Evolutionary conservation across 2,113 vertebrate genomes (phyloP).

Genomic region (Euleptes europaea): DNA sequence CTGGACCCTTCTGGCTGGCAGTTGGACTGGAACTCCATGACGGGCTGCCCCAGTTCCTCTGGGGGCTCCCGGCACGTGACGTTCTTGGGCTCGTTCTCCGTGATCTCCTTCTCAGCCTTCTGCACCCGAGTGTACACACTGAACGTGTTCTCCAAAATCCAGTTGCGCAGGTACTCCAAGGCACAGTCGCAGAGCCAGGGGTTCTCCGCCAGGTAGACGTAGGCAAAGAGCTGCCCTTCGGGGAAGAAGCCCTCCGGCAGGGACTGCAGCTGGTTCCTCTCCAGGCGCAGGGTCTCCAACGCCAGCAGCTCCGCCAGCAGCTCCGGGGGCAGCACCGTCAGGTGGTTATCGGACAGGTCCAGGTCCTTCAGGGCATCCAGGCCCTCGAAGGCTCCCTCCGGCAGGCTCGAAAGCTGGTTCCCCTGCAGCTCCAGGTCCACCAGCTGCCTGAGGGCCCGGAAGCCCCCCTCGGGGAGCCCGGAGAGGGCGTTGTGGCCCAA

Average conservation of each 20-base stretch:
- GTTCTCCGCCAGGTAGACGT: conserved; percentile 62
- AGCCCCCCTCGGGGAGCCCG: not conserved
- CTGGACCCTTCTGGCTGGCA: not conserved
- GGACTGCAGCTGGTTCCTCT: conserved; percentile 25
- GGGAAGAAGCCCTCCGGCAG: conserved; percentile 56
- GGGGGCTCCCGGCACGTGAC: conserved; percentile 53
- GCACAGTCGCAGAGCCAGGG: conserved; percentile 62
- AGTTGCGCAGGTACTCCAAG: conserved; percentile 48
- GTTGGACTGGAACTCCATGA: conserved; percentile 31
- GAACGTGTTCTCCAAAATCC: conserved; percentile 24
- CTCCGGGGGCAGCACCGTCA: conserved; percentile 41
- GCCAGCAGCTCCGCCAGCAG: conserved; percentile 26
- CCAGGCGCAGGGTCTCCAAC: conserved; percentile 54
- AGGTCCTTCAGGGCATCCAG: conserved; percentile 27
- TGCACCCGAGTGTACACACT: conserved; percentile 32
- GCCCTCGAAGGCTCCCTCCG: not conserved
- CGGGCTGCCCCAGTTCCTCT: not conserved
- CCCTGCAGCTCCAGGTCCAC: conserved; percentile 55
- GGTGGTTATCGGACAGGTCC: conserved; percentile 56
- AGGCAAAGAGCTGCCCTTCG: accelerated
- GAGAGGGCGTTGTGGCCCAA: conserved; percentile 59
- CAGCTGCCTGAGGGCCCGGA: not conserved
- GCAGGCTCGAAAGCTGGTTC: conserved; percentile 36
- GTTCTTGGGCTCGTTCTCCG: conserved; percentile 1
- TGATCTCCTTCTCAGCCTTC: conserved; percentile 29